Percentiles rank a stretch among this genome's conserved stretches.
Evolutionary conservation across 1,140 invertebrate species (phyloP).

Genomic region (Drosophila kurseongensis): DNA sequence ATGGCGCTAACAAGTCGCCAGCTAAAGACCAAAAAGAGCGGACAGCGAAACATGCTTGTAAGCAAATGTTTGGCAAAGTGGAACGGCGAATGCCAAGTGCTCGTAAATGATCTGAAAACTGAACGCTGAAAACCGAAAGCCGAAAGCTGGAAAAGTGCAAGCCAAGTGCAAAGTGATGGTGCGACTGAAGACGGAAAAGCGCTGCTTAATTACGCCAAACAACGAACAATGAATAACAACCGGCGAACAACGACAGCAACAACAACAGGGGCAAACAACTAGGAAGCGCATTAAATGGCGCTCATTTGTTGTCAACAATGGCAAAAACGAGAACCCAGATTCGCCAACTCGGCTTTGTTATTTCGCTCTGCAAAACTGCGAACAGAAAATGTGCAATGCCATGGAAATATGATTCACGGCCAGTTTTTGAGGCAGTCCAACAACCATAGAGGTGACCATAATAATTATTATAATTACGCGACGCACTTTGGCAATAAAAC

Average conservation of each 20-base stretch:
- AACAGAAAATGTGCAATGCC: slow-evolving; percentile 76
- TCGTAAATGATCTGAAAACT: slow-evolving; percentile 49
- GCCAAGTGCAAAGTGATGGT: slow-evolving; percentile 46
- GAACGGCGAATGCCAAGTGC: slow-evolving; percentile 54
- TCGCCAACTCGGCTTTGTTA: slow-evolving; percentile 48
- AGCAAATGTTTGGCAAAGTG: slow-evolving; percentile 76
- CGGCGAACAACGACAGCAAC: slow-evolving; percentile 23
- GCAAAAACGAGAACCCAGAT: slow-evolving; percentile 34
- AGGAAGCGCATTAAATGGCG: slow-evolving; percentile 75
- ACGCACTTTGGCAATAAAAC: slow-evolving; percentile 16
- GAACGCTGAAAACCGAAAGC: slow-evolving; percentile 30
- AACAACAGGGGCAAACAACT: slow-evolving; percentile 35
- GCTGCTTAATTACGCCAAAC: slow-evolving; percentile 65
- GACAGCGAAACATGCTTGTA: slow-evolving; percentile 78
- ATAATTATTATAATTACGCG: slow-evolving; percentile 36
- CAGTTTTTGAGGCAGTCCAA: slow-evolving; percentile 52
- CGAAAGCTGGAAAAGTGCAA: slow-evolving; percentile 60
- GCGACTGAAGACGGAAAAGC: slow-evolving; percentile 23
- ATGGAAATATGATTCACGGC: slow-evolving; percentile 81
- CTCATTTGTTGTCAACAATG: slow-evolving; percentile 55
- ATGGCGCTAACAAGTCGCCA: slow-evolving; percentile 67
- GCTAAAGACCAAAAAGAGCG: slow-evolving; percentile 39
- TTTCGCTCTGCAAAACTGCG: slow-evolving; percentile 54
- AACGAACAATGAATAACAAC: slow-evolving; percentile 56
- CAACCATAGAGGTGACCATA: slow-evolving; percentile 60